These are phyloP conservation scores for Diplogasteroides magnus DNA, from an alignment of 1,140 invertebrate genomes.

Conservation along the genomic window DNA sequence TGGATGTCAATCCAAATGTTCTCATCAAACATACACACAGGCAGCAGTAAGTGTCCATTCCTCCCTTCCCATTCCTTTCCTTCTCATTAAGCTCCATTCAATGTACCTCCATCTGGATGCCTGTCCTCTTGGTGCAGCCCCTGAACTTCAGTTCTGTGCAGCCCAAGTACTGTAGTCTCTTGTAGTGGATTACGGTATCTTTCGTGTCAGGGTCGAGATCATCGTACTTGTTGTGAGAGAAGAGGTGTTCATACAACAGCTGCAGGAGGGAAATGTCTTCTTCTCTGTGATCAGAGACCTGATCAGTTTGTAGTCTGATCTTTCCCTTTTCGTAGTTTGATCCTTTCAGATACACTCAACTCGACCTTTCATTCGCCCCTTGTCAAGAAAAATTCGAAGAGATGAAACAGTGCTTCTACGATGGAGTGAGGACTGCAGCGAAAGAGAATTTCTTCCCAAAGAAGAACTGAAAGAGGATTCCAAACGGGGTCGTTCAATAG, in stretches of 20 bases:
- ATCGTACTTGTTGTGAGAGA: conserved; percentile 11
- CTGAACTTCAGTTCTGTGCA: conserved; percentile 31
- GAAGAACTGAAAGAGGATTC: not conserved
- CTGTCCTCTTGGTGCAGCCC: conserved; percentile 20
- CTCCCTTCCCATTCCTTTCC: not conserved
- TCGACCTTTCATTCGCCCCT: conserved; percentile 25
- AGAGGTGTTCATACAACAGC: conserved; percentile 14
- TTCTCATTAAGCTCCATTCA: conserved; percentile 15
- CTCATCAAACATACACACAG: conserved; percentile 18
- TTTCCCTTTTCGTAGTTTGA: too few species aligned
- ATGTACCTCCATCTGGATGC: conserved; percentile 18
- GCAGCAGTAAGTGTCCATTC: conserved; percentile 9
- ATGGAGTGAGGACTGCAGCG: conserved; percentile 15
- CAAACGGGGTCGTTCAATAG: too few species aligned
- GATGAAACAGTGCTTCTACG: conserved; percentile 29
- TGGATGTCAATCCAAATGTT: conserved; percentile 23
- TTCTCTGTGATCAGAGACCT: conserved; percentile 27
- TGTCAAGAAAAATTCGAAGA: conserved; percentile 30
- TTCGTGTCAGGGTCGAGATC: not conserved
- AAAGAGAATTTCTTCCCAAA: not conserved
- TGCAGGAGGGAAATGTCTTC: conserved; percentile 26
- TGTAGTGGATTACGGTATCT: not conserved
- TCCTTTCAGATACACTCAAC: conserved; percentile 15
- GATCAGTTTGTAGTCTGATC: conserved; percentile 8
- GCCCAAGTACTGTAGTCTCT: conserved; percentile 14